phyloP scores from a whole-genome alignment of 2,888 invertebrate species.

The Junonia oenone region DNA sequence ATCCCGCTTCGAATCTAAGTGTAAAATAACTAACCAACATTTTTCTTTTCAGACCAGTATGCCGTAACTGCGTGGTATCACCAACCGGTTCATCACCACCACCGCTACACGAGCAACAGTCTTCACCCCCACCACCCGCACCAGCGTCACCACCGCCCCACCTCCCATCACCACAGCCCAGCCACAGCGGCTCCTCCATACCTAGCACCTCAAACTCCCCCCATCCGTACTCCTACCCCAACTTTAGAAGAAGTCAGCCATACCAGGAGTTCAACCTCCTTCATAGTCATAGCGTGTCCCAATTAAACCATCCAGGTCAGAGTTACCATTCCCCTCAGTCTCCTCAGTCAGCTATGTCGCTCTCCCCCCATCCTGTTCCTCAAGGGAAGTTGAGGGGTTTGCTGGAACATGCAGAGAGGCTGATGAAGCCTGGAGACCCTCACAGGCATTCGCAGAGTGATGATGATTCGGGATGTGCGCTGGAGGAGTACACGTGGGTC shows the following conservation, averaged over 20 bases:
- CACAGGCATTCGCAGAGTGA: conserved; percentile 95
- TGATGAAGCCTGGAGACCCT: conserved; percentile 84
- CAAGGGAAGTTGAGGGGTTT: conserved; percentile 69
- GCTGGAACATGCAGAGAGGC: conserved; percentile 76
- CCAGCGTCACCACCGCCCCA: conserved; percentile 55
- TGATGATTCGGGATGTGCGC: conserved; percentile 97
- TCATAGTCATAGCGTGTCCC: conserved; percentile 56
- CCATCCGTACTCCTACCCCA: conserved; percentile 65
- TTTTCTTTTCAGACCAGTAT: conserved; percentile 84
- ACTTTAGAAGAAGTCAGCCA: conserved; percentile 55
- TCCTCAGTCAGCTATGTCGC: conserved; percentile 67
- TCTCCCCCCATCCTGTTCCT: conserved; percentile 63
- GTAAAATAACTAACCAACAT: neutral
- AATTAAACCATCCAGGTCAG: conserved; percentile 51
- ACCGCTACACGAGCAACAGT: conserved; percentile 56
- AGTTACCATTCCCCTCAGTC: conserved; percentile 62
- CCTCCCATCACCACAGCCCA: conserved; percentile 62
- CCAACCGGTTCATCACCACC: conserved; percentile 71
- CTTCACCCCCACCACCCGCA: conserved; percentile 63
- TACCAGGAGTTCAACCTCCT: conserved; percentile 54
- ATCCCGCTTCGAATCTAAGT: too few species aligned
- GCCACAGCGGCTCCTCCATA: conserved; percentile 58
- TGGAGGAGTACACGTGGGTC: conserved; percentile 99
- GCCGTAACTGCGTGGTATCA: conserved; percentile 87
- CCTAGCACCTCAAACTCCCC: conserved; percentile 65